These are phyloP conservation scores for Zosterops hypoxanthus DNA, from an alignment of 2,113 vertebrate genomes.

Conservation along the genomic window DNA sequence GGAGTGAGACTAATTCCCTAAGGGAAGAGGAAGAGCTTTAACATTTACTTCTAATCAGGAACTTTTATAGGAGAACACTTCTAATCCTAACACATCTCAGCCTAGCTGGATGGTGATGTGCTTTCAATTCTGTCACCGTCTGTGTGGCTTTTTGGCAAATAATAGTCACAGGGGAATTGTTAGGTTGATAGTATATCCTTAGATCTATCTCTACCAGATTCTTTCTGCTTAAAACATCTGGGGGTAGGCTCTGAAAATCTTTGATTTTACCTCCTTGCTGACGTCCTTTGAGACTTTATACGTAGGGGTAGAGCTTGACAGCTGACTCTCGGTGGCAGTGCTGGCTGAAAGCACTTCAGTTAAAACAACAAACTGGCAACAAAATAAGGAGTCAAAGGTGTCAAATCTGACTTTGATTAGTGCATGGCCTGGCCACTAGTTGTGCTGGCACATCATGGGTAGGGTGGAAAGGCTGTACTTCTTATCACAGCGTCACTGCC, in stretches of 20 bases:
- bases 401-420: background rate
- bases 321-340: background rate
- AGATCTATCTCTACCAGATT: background rate
- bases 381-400: background rate
- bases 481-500: background rate
- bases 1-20: background rate
- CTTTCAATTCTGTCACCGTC: background rate
- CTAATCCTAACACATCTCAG: background rate
- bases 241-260: background rate
- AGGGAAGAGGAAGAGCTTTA: background rate
- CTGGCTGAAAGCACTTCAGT: background rate
- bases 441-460: background rate
- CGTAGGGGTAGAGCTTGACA: background rate
- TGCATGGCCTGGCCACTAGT: accelerated
- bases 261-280: background rate
- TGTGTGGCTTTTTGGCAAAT: background rate
- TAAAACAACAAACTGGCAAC: background rate
- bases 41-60: background rate
- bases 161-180: background rate
- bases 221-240: background rate
- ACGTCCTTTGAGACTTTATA: background rate
- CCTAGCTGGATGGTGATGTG: background rate
- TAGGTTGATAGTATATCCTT: background rate
- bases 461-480: background rate
- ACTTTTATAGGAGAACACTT: background rate